Percentiles rank a stretch among this genome's conserved stretches.
These are phyloP conservation scores for Apaloderma vittatum DNA, from an alignment of 2,113 vertebrate genomes.

Conservation along the genomic window DNA sequence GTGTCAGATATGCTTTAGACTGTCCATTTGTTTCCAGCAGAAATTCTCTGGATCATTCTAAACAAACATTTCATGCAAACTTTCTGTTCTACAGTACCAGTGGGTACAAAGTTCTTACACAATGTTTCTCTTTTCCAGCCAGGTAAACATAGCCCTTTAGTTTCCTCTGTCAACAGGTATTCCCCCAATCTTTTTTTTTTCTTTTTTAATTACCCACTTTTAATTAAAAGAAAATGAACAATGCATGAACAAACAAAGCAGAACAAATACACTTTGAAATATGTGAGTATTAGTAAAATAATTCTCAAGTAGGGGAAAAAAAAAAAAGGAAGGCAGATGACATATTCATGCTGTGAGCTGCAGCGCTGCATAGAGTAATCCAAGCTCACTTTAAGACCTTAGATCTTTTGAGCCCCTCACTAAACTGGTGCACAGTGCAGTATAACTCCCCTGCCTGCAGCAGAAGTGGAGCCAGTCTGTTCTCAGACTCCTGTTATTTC, in stretches of 20 bases:
- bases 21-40: neutral
- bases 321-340: neutral
- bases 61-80: neutral
- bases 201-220: neutral
- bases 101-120: neutral
- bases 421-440: neutral
- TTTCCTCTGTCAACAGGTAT: neutral
- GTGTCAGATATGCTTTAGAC: neutral
- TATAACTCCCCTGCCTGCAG: neutral
- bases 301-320: neutral
- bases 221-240: neutral
- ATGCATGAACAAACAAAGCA: neutral
- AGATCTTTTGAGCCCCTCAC: neutral
- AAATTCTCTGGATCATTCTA: neutral
- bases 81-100: rapidly evolving
- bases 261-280: neutral
- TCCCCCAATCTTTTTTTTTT: neutral
- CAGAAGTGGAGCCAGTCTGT: neutral
- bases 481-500: neutral
- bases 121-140: neutral
- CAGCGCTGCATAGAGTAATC: neutral
- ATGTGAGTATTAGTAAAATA: neutral
- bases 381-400: neutral
- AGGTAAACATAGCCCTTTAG: neutral
- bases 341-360: neutral